Evolutionary conservation across 1,140 invertebrate species (phyloP).

Genomic region (Drosophila guanche): DNA sequence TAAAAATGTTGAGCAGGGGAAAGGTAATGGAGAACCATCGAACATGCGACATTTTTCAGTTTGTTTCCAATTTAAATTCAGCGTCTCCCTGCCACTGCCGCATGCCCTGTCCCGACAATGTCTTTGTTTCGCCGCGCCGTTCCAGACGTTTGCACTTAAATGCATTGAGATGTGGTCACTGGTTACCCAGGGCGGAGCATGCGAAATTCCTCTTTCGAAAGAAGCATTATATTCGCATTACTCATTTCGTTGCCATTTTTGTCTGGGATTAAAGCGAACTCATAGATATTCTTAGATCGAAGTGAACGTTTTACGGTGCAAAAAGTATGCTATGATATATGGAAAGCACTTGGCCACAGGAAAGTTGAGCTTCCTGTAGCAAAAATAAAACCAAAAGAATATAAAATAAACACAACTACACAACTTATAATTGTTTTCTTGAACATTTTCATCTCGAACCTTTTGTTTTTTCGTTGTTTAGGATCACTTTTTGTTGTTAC

Average conservation of each 20-base stretch:
- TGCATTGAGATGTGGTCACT: slow-evolving; percentile 72
- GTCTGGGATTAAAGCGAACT: not conserved
- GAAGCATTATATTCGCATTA: slow-evolving; percentile 64
- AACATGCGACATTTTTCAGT: slow-evolving; percentile 68
- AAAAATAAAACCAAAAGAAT: too few relatives aligned
- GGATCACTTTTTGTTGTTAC: too few relatives aligned
- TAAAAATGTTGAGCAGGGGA: too few relatives aligned
- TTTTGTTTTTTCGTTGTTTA: too few relatives aligned
- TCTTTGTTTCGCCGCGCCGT: slow-evolving; percentile 48
- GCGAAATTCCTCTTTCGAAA: slow-evolving; percentile 56
- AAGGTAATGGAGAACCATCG: slow-evolving; percentile 25
- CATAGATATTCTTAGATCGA: not conserved
- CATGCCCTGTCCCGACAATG: slow-evolving; percentile 19
- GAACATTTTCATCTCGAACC: too few relatives aligned
- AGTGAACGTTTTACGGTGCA: not conserved
- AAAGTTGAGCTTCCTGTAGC: too few relatives aligned
- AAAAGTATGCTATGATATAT: slow-evolving; percentile 24
- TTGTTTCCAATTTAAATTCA: slow-evolving; percentile 67
- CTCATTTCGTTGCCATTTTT: slow-evolving; percentile 33
- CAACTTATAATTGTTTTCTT: too few relatives aligned
- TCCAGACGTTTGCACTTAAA: slow-evolving; percentile 77
- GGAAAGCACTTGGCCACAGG: not conserved
- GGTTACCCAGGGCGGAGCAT: slow-evolving; percentile 24
- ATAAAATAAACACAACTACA: too few relatives aligned
- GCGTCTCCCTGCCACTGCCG: slow-evolving; percentile 9